Percentiles rank a stretch among this genome's conserved stretches.
Evolutionary conservation across 2,888 invertebrate species (phyloP).

Genomic region (Desoria tigrina): DNA sequence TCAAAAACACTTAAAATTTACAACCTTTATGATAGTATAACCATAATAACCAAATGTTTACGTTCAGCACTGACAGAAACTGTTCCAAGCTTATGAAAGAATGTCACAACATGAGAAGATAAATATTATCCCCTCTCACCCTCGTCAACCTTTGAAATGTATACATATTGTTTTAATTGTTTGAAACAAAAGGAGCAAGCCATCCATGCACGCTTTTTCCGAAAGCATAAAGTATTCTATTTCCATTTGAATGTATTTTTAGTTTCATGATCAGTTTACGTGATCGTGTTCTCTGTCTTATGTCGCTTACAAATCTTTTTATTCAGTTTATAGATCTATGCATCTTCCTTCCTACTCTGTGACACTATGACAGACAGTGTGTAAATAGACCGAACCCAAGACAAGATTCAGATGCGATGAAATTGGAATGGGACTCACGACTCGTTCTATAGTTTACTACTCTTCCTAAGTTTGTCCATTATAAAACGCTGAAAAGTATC

Average conservation of each 20-base stretch:
- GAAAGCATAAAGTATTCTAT: constrained; percentile 6
- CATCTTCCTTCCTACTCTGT: background rate
- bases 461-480: too few species aligned
- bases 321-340: background rate
- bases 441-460: too few species aligned
- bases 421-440: constrained; percentile 1
- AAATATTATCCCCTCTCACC: constrained; percentile 5
- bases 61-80: too few species aligned
- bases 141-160: background rate
- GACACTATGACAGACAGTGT: background rate
- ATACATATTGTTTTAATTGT: background rate
- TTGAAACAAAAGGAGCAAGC: constrained; percentile 8
- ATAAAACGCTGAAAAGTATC: too few species aligned
- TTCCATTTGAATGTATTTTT: background rate
- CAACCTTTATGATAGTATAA: too few species aligned
- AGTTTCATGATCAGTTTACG: constrained; percentile 11
- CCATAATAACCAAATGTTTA: too few species aligned
- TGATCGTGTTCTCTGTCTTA: background rate
- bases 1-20: too few species aligned
- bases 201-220: background rate
- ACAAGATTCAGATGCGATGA: background rate
- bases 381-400: background rate
- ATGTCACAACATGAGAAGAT: too few species aligned
- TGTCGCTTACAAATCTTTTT: too few species aligned
- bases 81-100: too few species aligned